phyloP scores from a whole-genome alignment of 2,888 invertebrate genomes.

The Nysson spinosus region DNA sequence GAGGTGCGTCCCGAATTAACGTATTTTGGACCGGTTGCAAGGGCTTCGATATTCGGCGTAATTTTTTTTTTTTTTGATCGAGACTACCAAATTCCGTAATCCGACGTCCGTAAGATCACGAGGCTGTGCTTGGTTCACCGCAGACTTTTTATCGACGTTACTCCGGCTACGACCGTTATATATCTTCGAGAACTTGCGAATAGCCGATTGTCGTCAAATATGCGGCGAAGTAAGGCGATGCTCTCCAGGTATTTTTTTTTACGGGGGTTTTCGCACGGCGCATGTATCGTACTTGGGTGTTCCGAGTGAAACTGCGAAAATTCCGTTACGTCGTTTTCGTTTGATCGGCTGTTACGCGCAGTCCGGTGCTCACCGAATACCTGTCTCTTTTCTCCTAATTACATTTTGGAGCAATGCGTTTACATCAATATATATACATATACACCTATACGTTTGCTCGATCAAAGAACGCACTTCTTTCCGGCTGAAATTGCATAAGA shows the following conservation, averaged over 20 bases:
- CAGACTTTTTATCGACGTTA: constrained; percentile 38
- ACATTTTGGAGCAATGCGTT: constrained; percentile 18
- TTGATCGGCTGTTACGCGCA: constrained; percentile 23
- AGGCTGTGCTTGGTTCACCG: constrained; percentile 42
- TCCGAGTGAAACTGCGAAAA: constrained; percentile 16
- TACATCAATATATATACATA: constrained; percentile 17
- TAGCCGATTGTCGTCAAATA: constrained; percentile 44
- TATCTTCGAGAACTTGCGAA: constrained; percentile 46
- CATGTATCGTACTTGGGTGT: constrained; percentile 16
- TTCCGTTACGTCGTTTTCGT: constrained; percentile 13
- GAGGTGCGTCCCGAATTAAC: constrained; percentile 36
- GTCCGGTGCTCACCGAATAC: constrained; percentile 12
- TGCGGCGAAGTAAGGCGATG: constrained; percentile 47
- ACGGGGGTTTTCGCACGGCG: constrained; percentile 42
- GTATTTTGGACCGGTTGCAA: constrained; percentile 46
- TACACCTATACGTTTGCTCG: constrained; percentile 7
- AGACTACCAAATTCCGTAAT: constrained; percentile 46
- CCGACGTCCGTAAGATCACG: constrained; percentile 44
- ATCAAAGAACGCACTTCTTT: constrained; percentile 3
- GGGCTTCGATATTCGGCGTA: constrained; percentile 27
- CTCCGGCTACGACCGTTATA: constrained; percentile 45
- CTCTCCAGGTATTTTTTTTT: constrained; percentile 41
- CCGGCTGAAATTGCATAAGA: no score
- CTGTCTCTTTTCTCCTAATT: constrained; percentile 17
- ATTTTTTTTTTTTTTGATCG: no score